These are phyloP conservation scores for Stegodyphus mimosarum DNA, from an alignment of 1,140 invertebrate genomes.

Conservation along the genomic window DNA sequence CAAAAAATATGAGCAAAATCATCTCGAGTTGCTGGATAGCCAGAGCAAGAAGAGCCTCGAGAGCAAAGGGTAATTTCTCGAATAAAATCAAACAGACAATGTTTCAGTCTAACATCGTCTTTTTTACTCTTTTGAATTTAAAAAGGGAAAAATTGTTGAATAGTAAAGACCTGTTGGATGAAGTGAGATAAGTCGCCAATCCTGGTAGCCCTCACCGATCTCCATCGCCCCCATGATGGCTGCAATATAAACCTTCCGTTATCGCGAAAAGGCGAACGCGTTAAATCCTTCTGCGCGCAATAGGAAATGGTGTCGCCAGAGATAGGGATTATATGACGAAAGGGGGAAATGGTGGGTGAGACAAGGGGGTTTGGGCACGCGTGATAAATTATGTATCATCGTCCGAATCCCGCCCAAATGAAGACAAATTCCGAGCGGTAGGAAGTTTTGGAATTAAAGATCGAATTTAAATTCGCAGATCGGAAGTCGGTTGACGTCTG, in stretches of 20 bases:
- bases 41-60: no score
- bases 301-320: conserved; percentile 47
- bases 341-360: background rate
- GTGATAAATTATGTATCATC: conserved; percentile 59
- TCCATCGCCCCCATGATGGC: conserved; percentile 33
- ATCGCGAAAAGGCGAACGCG: conserved; percentile 31
- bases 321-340: conserved; percentile 25
- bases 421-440: conserved; percentile 53
- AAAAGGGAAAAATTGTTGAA: no score
- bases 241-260: conserved; percentile 59
- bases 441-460: conserved; percentile 1
- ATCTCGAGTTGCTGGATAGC: no score
- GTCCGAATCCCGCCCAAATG: conserved; percentile 44
- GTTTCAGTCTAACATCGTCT: no score
- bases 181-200: no score
- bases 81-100: no score
- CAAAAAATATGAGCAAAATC: no score
- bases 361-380: background rate
- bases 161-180: no score
- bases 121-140: no score
- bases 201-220: no score
- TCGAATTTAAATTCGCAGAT: conserved; percentile 50
- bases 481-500: background rate
- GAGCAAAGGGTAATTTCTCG: no score
- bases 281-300: conserved; percentile 49